Conservation (phyloP, 2,888 invertebrate species). For the Drosophila dives region DNA sequence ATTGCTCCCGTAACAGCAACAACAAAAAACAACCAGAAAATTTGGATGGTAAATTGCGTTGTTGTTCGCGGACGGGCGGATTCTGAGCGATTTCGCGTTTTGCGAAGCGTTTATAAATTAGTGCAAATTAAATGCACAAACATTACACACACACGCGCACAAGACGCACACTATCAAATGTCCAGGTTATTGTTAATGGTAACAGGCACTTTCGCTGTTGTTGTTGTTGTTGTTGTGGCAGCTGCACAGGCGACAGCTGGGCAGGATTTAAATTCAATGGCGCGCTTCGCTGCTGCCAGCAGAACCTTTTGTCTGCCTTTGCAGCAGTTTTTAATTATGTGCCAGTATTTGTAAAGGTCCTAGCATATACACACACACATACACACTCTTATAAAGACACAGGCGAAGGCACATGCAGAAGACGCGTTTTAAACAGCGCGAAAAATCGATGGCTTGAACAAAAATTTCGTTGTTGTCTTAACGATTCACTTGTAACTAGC, state of each 20-base stretch:
- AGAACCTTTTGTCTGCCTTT: conserved; percentile 31
- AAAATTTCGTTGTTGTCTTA: conserved; percentile 48
- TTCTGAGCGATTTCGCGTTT: conserved; percentile 29
- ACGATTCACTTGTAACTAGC: conserved; percentile 15
- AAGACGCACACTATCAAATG: conserved; percentile 18
- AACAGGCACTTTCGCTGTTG: conserved; percentile 32
- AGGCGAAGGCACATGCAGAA: conserved; percentile 10
- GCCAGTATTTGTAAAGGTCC: conserved; percentile 42
- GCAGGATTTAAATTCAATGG: conserved; percentile 36
- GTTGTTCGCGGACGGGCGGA: conserved; percentile 63
- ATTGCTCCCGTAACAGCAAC: conserved; percentile 56
- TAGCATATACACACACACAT: conserved; percentile 30
- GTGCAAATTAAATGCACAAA: conserved; percentile 75
- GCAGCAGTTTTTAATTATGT: conserved; percentile 32
- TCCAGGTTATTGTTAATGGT: conserved; percentile 46
- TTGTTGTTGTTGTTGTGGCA: conserved; percentile 33
- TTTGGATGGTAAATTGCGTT: conserved; percentile 71
- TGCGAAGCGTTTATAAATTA: conserved; percentile 43
- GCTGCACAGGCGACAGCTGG: conserved; percentile 39
- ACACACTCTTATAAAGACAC: conserved; percentile 2
- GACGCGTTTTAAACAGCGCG: conserved; percentile 61
- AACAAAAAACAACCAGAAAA: conserved; percentile 21
- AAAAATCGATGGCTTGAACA: conserved; percentile 59
- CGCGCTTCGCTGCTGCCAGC: conserved; percentile 25
- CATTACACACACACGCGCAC: conserved; percentile 34